These are phyloP conservation scores for Anodontia alba DNA, from an alignment of 2,888 invertebrate genomes.

Conservation along the genomic window DNA sequence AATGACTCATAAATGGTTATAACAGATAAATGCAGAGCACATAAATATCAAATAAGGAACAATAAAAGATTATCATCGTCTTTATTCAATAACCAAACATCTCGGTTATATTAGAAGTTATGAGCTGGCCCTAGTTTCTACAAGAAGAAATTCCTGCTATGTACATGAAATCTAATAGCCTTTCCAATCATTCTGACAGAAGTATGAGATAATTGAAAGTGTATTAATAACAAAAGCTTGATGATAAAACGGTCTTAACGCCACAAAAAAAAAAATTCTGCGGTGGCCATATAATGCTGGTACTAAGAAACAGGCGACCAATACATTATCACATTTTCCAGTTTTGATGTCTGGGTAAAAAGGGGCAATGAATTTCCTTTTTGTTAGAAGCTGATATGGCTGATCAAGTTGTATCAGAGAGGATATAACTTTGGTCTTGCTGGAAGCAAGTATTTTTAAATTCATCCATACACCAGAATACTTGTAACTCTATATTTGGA, in stretches of 20 bases:
- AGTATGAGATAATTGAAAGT: constrained; percentile 22
- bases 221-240: constrained; percentile 35
- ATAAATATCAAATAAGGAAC: no score
- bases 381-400: no score
- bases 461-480: no score
- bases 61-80: not conserved
- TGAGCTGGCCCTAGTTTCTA: not conserved
- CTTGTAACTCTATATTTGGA: no score
- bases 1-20: no score
- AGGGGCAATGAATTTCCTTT: not conserved
- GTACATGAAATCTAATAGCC: constrained; percentile 2
- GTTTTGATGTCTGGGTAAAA: not conserved
- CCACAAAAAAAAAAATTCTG: constrained; percentile 37
- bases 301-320: constrained; percentile 4
- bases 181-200: constrained; percentile 1
- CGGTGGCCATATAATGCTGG: constrained; percentile 36
- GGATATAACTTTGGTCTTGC: no score
- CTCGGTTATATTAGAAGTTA: not conserved
- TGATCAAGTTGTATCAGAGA: no score
- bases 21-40: no score
- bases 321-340: constrained; percentile 20
- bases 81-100: not conserved
- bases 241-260: constrained; percentile 31
- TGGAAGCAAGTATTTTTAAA: no score
- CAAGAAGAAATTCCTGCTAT: not conserved